These are phyloP conservation scores for Jacana jacana DNA, from an alignment of 2,113 vertebrate species.

Conservation along the genomic window DNA sequence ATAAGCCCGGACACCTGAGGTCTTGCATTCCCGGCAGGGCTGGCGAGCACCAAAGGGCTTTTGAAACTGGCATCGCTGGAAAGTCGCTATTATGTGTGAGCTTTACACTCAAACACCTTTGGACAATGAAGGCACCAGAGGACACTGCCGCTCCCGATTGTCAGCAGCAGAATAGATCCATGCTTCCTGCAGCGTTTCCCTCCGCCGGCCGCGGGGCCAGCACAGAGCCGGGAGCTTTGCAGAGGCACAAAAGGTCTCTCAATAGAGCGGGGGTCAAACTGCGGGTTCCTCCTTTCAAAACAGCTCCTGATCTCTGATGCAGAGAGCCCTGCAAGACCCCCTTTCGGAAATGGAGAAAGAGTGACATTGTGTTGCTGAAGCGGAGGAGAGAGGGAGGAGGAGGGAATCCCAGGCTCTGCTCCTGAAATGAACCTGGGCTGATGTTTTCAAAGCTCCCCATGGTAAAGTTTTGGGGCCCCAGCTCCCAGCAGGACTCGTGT, in stretches of 20 bases:
- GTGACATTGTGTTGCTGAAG: background rate
- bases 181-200: slow-evolving; percentile 44
- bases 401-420: background rate
- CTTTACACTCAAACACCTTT: slow-evolving; percentile 68
- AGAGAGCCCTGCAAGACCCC: background rate
- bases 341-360: background rate
- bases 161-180: slow-evolving; percentile 7
- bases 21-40: slow-evolving; percentile 2
- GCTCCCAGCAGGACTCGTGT: background rate
- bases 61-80: slow-evolving; percentile 5
- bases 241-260: slow-evolving; percentile 49
- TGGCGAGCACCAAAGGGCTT: slow-evolving; percentile 36
- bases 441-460: background rate
- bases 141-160: slow-evolving; percentile 36
- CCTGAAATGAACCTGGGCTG: background rate
- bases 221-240: background rate
- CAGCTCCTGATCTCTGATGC: slow-evolving; percentile 17
- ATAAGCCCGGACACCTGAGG: slow-evolving; percentile 57
- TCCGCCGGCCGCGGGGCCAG: background rate
- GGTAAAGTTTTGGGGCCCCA: background rate
- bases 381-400: background rate
- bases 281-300: background rate
- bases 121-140: slow-evolving; percentile 66
- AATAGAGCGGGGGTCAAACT: slow-evolving; percentile 18
- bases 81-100: slow-evolving; percentile 38